Evolutionary conservation across 2,888 invertebrate genomes (phyloP), one percentile per base, ranked within the genome.

Genomic region (Xylota sylvarum): DNA sequence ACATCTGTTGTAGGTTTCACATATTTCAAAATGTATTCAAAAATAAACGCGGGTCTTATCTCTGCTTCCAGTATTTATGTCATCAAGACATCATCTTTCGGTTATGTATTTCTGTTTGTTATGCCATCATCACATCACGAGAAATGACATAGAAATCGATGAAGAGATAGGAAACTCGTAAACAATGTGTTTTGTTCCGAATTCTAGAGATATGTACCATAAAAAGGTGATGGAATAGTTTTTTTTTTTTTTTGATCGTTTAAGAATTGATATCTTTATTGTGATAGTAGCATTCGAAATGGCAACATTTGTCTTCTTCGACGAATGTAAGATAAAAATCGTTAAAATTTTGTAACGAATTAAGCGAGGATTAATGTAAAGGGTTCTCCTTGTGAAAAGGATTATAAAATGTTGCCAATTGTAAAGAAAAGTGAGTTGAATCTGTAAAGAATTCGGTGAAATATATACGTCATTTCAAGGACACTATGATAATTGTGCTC

Each of bases 21-120:
- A 60, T 64, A 37, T 32, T 43, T 23, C 43, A 43, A 56, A 56
- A 40, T 50, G 56, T 50, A 37, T 62, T 14, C 5, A 35, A 27
- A 32, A 65, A 64, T n/a, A 12, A 43, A 56, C 56, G 74, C 50
- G 58, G 64, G 62, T 32, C 37, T 65, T 50, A 84, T 84, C 84
- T 62, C 27, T n/a, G 56, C 74, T 56, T 69, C 5, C 12, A 27
- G 35, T 27, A 48, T 56, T 48, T 65, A 52, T 80, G 74, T 35
- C 67, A 56, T 55, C 37, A n/a, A n/a, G 32, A 37, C 52, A 60
- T 35, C 37, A 74, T 62, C 14, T 55, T 35, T 46, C 48, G 19
- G 30, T 79, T 69, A 17, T 58, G 30, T 40, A n/a, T 50, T 60
- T 12, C 58, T 65, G 46, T 65, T 78, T 56, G 23, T 48, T 62